A percentile compares a stretch with the other conserved stretches of the same genome.
Conservation (phyloP, 2,797 vertebrate genomes). For the Amazona ochrocephala region DNA sequence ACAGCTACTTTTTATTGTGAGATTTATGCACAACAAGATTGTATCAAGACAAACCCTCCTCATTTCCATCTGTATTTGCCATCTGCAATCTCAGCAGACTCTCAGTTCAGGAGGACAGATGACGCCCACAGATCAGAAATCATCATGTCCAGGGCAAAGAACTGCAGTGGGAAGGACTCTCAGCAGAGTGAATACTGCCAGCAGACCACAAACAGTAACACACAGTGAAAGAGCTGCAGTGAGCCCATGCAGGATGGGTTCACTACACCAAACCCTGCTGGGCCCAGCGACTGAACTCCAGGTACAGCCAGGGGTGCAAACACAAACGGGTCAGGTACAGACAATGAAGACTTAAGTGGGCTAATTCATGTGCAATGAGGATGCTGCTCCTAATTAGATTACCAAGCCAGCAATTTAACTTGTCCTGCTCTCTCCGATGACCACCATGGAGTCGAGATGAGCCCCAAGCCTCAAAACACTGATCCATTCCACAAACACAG, state of each 20-base stretch:
- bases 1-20: background rate
- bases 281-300: background rate
- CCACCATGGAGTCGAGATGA: background rate
- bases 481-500: background rate
- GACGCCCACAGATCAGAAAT: background rate
- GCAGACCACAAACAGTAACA: fast-evolving
- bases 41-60: background rate
- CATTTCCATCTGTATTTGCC: background rate
- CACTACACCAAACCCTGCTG: fast-evolving
- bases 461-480: background rate
- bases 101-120: background rate
- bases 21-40: background rate
- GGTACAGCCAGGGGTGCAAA: fast-evolving
- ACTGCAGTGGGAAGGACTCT: background rate
- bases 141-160: background rate
- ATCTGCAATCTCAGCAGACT: background rate
- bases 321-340: fast-evolving
- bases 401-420: too few species aligned
- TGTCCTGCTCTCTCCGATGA: fast-evolving
- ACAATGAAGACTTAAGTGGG: fast-evolving
- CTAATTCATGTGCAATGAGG: fast-evolving
- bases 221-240: fast-evolving
- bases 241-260: fast-evolving
- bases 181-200: background rate
- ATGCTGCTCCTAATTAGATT: fast-evolving